Base-by-base conservation (phyloP, 2,113 vertebrate genomes). In the Procavia capensis region DNA sequence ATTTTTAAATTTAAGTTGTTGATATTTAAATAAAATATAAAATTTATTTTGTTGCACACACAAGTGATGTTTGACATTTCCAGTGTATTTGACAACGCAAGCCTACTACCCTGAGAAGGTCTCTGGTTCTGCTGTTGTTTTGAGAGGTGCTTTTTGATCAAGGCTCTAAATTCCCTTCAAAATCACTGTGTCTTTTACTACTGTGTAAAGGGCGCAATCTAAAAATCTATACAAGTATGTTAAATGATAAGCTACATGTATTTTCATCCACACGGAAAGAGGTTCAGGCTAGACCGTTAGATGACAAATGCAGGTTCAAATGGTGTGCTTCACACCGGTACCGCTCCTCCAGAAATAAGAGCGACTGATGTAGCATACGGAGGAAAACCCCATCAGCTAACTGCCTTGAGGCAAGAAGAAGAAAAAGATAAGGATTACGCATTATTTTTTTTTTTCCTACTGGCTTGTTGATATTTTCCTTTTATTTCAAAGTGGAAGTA, bases 401-500 rank as follows among this genome's bases (percentile, higher is more conserved):
- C 86, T 85, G 17, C 88, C 64, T 92, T 27, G 34, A 78, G 68
- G 59, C n/a, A 19, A 22, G 19, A 86, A 22, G 19, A 86, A 89
- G 3, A n/a, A 84, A 27, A 41, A 95, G 59, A 75, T 68, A 74
- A 43, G 25, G 19, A 59, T 76, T 81, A 54, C 43, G 54, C 9
- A 1, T 50, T 16, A 22, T 3, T 50, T 41, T 74, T 86, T 22
- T 61, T 75, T 84, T 76, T 64, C n/a, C n/a, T 78, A 81, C 79
- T 88, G 36, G 31, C 3, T 87, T 81, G 47, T 91, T 90, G n/a
- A 45, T 82, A 61, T 22, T 80, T 75, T 82, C 31, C 83, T 94
- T 91, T 88, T 31, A 85, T 87, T 89, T 92, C 87, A 84, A 64
- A 76, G 36, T 68, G 89, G 47, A 95, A 94, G 86, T 93, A 83